Conservation (phyloP, 2,113 vertebrate species). For the Synodontis membranacea region DNA sequence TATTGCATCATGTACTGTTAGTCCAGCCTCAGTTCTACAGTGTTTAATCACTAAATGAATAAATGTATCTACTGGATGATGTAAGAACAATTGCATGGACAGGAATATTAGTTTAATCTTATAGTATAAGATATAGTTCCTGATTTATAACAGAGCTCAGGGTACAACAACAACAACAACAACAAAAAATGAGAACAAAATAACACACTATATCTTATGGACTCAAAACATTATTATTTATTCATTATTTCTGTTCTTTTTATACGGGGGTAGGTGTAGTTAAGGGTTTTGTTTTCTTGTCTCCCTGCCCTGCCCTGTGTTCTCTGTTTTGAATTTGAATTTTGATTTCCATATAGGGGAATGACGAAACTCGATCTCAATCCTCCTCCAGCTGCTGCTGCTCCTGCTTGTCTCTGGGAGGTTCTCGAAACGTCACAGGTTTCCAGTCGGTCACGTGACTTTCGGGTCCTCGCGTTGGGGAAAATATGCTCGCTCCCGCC, state of each 20-base stretch:
- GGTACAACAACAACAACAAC: background rate
- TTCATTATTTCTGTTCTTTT: background rate
- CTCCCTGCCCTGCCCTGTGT: no score
- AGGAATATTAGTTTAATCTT: background rate
- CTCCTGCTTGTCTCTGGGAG: background rate
- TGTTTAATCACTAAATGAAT: background rate
- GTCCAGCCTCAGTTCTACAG: background rate
- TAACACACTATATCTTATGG: background rate
- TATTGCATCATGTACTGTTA: background rate
- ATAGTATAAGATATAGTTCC: background rate
- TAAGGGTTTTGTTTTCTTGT: background rate
- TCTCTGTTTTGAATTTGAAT: no score
- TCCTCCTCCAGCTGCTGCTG: background rate
- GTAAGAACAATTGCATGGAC: background rate
- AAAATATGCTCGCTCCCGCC: background rate
- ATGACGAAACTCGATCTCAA: constrained; percentile 48
- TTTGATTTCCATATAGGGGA: constrained; percentile 4
- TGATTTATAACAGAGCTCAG: background rate
- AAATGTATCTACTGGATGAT: background rate
- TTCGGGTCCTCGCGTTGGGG: background rate
- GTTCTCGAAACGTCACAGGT: constrained; percentile 43
- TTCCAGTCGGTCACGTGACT: constrained; percentile 14
- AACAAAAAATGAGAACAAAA: background rate
- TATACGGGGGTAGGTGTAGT: background rate
- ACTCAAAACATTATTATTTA: background rate